These are phyloP conservation scores for Chelon labrosus DNA, from an alignment of 2,797 vertebrate species.

Conservation along the genomic window DNA sequence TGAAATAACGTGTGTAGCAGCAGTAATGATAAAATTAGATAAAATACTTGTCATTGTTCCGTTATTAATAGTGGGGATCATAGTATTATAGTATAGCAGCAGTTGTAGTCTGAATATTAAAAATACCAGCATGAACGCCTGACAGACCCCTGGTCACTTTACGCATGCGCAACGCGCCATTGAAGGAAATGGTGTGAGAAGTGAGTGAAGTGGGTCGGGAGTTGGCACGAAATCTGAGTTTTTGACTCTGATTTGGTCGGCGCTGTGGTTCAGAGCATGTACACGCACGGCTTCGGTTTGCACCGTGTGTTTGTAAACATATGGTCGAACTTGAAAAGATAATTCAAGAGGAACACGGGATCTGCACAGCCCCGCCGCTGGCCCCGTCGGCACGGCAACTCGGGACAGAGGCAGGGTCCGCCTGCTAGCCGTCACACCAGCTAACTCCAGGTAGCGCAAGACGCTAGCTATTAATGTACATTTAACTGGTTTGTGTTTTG, in stretches of 20 bases:
- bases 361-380: constrained; percentile 26
- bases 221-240: constrained; percentile 55
- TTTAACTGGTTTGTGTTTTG: background rate
- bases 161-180: constrained; percentile 68
- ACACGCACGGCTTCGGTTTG: too few relatives aligned
- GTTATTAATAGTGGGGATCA: too few relatives aligned
- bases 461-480: constrained; percentile 1
- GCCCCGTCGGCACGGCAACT: constrained; percentile 51
- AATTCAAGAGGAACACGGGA: constrained; percentile 6
- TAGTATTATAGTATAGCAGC: too few relatives aligned
- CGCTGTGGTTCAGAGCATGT: constrained; percentile 1
- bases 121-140: background rate
- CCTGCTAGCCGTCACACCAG: constrained; percentile 51
- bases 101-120: too few relatives aligned
- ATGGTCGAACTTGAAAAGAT: background rate
- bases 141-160: background rate
- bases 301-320: background rate
- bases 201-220: constrained; percentile 41
- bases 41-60: background rate
- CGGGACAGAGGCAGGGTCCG: constrained; percentile 48
- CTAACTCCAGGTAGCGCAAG: constrained; percentile 62
- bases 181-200: constrained; percentile 36
- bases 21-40: background rate
- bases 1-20: background rate
- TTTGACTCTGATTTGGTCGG: constrained; percentile 22